Percentiles rank a stretch among this genome's conserved stretches.
Evolutionary conservation across 2,888 invertebrate genomes (phyloP).

Genomic region (Synanthedon vespiformis): DNA sequence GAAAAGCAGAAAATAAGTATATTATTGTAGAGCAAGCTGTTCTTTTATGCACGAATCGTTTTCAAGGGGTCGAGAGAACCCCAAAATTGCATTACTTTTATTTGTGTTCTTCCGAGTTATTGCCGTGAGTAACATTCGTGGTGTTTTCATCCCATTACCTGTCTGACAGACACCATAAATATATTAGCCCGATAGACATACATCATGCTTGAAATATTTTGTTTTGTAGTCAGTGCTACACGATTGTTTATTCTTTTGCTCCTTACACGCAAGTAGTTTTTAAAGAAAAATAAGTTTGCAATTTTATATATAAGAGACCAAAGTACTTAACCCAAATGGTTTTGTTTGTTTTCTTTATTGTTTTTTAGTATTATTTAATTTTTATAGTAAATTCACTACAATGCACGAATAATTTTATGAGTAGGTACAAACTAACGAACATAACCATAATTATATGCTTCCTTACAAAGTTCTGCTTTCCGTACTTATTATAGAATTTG

Average conservation of each 20-base stretch:
- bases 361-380: too few species aligned
- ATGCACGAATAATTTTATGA: too few species aligned
- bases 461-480: too few species aligned
- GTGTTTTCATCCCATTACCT: conserved; percentile 68
- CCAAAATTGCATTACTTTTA: conserved; percentile 43
- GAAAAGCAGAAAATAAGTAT: too few species aligned
- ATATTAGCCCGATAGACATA: conserved; percentile 52
- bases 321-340: too few species aligned
- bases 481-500: too few species aligned
- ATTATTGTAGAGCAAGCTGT: conserved; percentile 12
- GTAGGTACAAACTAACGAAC: too few species aligned
- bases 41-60: conserved; percentile 42
- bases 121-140: conserved; percentile 42
- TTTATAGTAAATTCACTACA: too few species aligned
- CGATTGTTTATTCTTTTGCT: not conserved
- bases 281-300: too few species aligned
- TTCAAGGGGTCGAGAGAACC: conserved; percentile 22
- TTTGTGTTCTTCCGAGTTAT: conserved; percentile 44
- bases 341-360: too few species aligned
- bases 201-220: conserved; percentile 33
- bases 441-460: too few species aligned
- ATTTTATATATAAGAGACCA: too few species aligned
- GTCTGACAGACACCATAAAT: conserved; percentile 61
- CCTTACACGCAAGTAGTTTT: not conserved
- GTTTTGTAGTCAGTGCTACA: not conserved